These are phyloP conservation scores for Formica selysi DNA, from an alignment of 1,140 invertebrate species.

Conservation along the genomic window DNA sequence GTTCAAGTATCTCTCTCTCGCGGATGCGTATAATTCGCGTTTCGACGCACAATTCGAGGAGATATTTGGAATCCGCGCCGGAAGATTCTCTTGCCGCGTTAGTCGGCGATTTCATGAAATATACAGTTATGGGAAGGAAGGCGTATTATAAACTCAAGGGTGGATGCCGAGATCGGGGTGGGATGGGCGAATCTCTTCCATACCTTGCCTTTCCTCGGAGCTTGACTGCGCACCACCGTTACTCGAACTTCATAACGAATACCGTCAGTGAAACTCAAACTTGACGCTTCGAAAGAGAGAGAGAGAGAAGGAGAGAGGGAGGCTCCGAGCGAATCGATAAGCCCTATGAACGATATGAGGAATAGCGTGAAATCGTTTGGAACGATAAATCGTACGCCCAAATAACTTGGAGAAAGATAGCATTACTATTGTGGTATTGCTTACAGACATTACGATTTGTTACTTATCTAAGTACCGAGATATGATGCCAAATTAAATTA, in stretches of 20 bases:
- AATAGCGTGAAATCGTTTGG: constrained; percentile 17
- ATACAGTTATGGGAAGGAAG: constrained; percentile 78
- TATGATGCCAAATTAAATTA: not conserved
- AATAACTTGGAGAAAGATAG: constrained; percentile 43
- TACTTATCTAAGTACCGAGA: constrained; percentile 9
- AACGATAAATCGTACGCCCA: constrained; percentile 46
- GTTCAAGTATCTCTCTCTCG: constrained; percentile 55
- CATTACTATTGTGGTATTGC: constrained; percentile 47
- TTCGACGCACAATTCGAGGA: constrained; percentile 72
- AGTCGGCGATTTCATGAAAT: constrained; percentile 78
- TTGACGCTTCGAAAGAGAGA: constrained; percentile 54
- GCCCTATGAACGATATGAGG: constrained; percentile 53
- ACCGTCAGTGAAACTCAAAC: constrained; percentile 74
- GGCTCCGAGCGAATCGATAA: constrained; percentile 52
- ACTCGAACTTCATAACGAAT: constrained; percentile 79
- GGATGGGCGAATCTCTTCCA: constrained; percentile 70
- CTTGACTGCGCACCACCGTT: constrained; percentile 50
- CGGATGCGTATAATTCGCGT: constrained; percentile 73
- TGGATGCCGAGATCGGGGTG: constrained; percentile 57
- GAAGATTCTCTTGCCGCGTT: constrained; percentile 69
- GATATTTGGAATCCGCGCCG: constrained; percentile 72
- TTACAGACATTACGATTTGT: constrained; percentile 35
- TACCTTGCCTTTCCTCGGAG: constrained; percentile 65
- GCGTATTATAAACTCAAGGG: constrained; percentile 80
- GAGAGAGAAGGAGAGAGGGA: not conserved